These are phyloP conservation scores for Somateria mollissima DNA, from an alignment of 2,797 vertebrate genomes.

Conservation along the genomic window DNA sequence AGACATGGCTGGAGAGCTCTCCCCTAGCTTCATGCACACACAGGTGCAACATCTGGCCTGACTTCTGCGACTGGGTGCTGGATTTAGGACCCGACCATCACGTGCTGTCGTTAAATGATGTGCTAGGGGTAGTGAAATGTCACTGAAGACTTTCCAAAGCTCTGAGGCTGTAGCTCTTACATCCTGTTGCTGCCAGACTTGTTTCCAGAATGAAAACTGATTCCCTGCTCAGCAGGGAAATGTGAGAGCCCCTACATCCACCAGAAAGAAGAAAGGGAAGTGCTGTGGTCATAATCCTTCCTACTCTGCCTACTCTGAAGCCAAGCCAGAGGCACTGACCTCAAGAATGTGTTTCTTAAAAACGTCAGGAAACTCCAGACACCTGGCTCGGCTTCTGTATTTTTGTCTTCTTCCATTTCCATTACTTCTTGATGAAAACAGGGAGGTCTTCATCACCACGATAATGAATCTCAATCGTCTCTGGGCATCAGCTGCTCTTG, in stretches of 20 bases:
- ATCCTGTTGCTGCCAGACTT: slow-evolving; percentile 23
- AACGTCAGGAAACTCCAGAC: neutral
- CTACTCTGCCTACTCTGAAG: slow-evolving; percentile 13
- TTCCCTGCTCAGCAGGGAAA: slow-evolving; percentile 15
- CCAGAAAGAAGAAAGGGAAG: slow-evolving; percentile 51
- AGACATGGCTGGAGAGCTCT: neutral
- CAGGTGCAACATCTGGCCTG: neutral
- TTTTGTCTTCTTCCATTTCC: neutral
- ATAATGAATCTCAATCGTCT: neutral
- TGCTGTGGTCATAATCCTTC: slow-evolving; percentile 41
- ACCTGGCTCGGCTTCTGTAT: neutral
- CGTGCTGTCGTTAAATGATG: slow-evolving; percentile 35
- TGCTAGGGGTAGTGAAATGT: slow-evolving; percentile 63
- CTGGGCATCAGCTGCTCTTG: neutral
- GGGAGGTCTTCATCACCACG: neutral
- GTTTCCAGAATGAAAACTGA: slow-evolving; percentile 62
- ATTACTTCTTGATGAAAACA: neutral
- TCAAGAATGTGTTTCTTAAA: neutral
- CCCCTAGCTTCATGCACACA: neutral
- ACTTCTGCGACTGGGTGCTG: neutral
- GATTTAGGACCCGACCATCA: slow-evolving; percentile 32
- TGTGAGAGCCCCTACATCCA: slow-evolving; percentile 41
- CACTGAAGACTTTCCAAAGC: slow-evolving; percentile 58
- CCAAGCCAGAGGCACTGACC: neutral
- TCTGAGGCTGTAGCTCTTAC: slow-evolving; percentile 17